These are phyloP conservation scores for Otus scops DNA, from an alignment of 2,797 vertebrate species.

Conservation along the genomic window DNA sequence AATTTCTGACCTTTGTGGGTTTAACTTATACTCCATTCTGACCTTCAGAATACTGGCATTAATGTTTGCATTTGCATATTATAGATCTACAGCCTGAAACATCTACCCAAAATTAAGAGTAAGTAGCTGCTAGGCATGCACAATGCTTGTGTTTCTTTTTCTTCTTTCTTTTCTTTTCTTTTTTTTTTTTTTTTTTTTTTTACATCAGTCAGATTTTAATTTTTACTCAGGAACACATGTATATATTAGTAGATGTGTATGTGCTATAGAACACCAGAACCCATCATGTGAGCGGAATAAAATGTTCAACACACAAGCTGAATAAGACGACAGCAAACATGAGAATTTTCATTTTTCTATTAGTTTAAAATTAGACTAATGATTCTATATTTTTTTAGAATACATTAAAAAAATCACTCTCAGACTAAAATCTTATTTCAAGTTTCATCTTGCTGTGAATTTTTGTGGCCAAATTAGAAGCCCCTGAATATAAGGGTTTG, in stretches of 20 bases:
- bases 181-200: neutral
- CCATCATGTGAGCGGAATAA: neutral
- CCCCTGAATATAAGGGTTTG: neutral
- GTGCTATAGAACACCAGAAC: neutral
- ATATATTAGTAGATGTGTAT: neutral
- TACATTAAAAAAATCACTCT: neutral
- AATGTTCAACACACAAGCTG: neutral
- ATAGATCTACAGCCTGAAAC: neutral
- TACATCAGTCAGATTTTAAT: neutral
- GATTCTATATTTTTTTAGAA: neutral
- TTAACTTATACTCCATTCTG: slow-evolving; percentile 7
- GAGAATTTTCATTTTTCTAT: neutral
- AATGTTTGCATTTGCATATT: slow-evolving; percentile 19
- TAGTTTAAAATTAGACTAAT: slow-evolving; percentile 18
- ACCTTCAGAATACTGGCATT: slow-evolving; percentile 6
- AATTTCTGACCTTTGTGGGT: slow-evolving; percentile 45
- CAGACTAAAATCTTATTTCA: slow-evolving; percentile 42
- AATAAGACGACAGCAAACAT: neutral
- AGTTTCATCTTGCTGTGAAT: slow-evolving; percentile 23
- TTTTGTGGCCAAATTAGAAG: slow-evolving; percentile 53
- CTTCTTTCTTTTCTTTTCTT: neutral
- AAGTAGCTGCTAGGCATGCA: neutral
- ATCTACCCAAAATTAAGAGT: neutral
- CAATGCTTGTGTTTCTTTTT: neutral
- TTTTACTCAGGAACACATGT: neutral